Evolutionary conservation across 1,140 invertebrate genomes (phyloP).

Genomic region (Coptotermes formosanus): DNA sequence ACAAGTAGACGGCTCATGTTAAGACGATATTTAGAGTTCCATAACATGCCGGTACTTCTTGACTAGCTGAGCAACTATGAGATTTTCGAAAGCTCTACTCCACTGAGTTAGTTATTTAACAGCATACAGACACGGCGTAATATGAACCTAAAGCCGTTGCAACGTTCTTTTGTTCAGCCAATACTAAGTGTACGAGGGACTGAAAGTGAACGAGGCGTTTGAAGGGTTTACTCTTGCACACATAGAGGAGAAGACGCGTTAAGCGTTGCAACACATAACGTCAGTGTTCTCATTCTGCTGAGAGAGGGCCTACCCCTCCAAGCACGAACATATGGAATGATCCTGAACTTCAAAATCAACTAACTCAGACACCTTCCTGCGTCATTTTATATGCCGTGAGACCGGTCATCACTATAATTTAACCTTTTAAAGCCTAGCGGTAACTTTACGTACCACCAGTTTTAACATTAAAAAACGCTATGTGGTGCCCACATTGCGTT

Average conservation of each 20-base stretch:
- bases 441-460: too few relatives aligned
- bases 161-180: not conserved
- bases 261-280: not conserved
- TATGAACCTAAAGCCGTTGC: too few relatives aligned
- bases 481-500: too few relatives aligned
- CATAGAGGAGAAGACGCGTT: not conserved
- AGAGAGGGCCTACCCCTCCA: not conserved
- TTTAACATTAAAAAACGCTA: too few relatives aligned
- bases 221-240: not conserved
- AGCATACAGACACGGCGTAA: too few relatives aligned
- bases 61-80: too few relatives aligned
- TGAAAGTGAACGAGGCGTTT: not conserved
- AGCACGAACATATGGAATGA: not conserved
- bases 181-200: not conserved
- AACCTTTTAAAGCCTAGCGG: too few relatives aligned
- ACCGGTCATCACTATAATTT: not conserved
- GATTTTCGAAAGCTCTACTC: too few relatives aligned
- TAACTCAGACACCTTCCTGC: not conserved
- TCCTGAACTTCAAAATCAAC: not conserved
- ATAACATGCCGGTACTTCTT: too few relatives aligned
- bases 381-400: not conserved
- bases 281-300: not conserved
- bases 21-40: too few relatives aligned
- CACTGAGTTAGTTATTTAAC: too few relatives aligned
- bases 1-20: too few relatives aligned